These are phyloP conservation scores for Cervus canadensis DNA, from an alignment of 2,113 vertebrate species.

Conservation along the genomic window DNA sequence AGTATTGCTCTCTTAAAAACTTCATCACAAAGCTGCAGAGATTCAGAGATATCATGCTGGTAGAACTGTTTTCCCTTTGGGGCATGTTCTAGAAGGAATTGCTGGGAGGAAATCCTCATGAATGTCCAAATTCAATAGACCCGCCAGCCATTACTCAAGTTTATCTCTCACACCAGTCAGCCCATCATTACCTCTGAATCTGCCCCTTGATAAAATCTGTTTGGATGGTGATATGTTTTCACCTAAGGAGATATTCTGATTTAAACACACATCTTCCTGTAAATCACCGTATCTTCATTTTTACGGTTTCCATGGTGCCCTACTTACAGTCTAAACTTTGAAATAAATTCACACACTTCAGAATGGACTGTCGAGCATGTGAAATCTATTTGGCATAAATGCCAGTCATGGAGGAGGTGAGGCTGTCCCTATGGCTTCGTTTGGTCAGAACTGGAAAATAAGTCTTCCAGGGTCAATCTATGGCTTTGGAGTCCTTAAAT, in stretches of 20 bases:
- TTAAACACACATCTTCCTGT: conserved; percentile 61
- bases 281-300: conserved; percentile 71
- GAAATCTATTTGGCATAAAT: conserved; percentile 62
- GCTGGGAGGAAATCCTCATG: conserved; percentile 64
- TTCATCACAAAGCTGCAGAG: background rate
- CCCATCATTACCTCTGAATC: conserved; percentile 54
- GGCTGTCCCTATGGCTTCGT: background rate
- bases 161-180: conserved; percentile 57
- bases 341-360: conserved; percentile 66
- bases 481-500: conserved; percentile 1
- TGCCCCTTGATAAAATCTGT: conserved; percentile 71
- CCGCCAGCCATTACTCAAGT: conserved; percentile 57
- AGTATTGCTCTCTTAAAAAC: background rate
- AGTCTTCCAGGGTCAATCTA: conserved; percentile 19
- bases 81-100: conserved; percentile 62
- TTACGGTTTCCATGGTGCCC: conserved; percentile 67
- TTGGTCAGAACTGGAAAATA: conserved; percentile 42
- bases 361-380: conserved; percentile 54
- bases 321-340: conserved; percentile 59
- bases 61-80: conserved; percentile 3
- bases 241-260: conserved; percentile 63
- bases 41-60: background rate
- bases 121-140: conserved; percentile 67
- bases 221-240: conserved; percentile 54
- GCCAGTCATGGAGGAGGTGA: conserved; percentile 23